Base-by-base conservation (phyloP, 1,140 invertebrate species). In the Neodiprion virginianus region DNA sequence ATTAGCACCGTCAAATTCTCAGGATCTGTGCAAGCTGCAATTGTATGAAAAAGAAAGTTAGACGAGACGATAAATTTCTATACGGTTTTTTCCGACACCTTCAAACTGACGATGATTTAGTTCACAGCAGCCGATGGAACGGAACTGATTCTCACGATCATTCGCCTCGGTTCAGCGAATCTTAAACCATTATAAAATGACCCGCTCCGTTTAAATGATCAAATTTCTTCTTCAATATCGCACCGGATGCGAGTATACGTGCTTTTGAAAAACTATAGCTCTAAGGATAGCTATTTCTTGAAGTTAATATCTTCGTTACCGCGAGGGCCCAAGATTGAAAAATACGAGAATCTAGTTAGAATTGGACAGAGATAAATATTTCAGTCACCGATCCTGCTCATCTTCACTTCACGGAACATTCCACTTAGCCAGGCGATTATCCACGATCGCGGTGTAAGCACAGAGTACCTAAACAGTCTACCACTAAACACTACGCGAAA, bases 41-140 rank as follows among this genome's bases (percentile, higher is more conserved):
- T 78, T 76, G 71, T 66, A 11, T 10, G 10, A 47, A 72, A 48
- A 70, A 67, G 77, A 78, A 77, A 78, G 11, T 61, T 61, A 17
- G n/a, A 17, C n/a, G 5, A 61, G 53, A 17, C 8, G 53, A 1
- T 61, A 8, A 61, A 40, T 40, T 40, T 17, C 53, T 14, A 61
- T 61, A 61, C 53, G 11, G 11, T 8, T 61, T 17, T 61, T 61
- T 17, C 5, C 5, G 53, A 61, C 53, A 61, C 11, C 8, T 5
- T 61, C 53, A 61, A 61, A 61, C 53, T 12, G n/a, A 17, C 53
- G 53, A 61, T 61, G 28, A 61, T 0, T 61, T 61, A 8, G n/a
- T 61, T 17, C 53, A 40, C 28, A 40, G 28, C 28, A 40, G 28
- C 28, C 28, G 28, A 5, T 40, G 2, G 28, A 40, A 40, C 28